Base-by-base conservation (phyloP, 2,888 invertebrate genomes). In the Morpho deidamia region DNA sequence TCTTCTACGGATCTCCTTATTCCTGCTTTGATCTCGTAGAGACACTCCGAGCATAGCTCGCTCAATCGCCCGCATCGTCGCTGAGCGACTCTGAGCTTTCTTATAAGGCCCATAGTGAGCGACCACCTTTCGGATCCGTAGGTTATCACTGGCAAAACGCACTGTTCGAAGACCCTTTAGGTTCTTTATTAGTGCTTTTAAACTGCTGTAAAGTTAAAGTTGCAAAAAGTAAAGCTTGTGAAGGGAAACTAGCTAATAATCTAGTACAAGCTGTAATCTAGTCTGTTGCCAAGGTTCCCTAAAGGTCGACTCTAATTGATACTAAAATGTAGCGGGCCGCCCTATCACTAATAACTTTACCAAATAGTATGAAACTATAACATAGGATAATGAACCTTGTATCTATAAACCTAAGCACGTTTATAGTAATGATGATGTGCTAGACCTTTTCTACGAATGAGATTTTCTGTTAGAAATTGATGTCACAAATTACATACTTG, bases 221-320 rank as follows among this genome's bases (percentile, higher is more conserved):
- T n/a, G n/a, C 23, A 23, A 5, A 23, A 23, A 23, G 4, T 23
- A 23, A 23, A 23, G 23, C 23, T 23, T 23, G 23, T 5, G 23
- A 23, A 3, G 23, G 23, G 23, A 23, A 23, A 23, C 23, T 5
- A 37, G 32, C 43, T 43, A 14, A 43, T n/a, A 40, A 48, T 40
- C 34, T 32, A 33, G 32, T 48, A 33, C 12, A 34, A n/a, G 4
- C 40, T 48, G 48, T n/a, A 48, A 39, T 33, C 32, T 23, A 23
- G 14, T 33, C 38, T n/a, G 23, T 37, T n/a, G 23, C 45, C 7
- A 45, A 39, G 39, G 47, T 38, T 33, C 33, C 48, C 44, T 35
- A 34, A 41, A 48, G 48, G 48, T 48, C 41, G 40, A 39, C 48
- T 41, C 48, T 48, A 41, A 48, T 48, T 48, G 48, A 48, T 48